Conservation (phyloP, 2,888 invertebrate genomes). For the Hofmannophila pseudospretella region DNA sequence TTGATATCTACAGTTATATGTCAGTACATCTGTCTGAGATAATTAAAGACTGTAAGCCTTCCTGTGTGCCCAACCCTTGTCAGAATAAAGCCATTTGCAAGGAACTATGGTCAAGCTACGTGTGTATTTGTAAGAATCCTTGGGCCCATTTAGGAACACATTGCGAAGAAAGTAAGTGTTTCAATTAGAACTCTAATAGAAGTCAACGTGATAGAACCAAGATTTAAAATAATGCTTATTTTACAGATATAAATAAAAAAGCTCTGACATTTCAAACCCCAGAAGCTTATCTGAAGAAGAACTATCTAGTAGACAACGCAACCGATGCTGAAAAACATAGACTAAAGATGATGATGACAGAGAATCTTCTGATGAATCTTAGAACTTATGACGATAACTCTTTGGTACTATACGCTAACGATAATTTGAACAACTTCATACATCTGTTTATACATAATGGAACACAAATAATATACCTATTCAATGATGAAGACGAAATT, state of each 20-base stretch:
- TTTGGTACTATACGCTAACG: conserved; percentile 92
- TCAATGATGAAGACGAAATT: conserved; percentile 89
- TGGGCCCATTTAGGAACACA: conserved; percentile 95
- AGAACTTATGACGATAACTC: conserved; percentile 91
- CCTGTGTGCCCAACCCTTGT: conserved; percentile 96
- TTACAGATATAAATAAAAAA: conserved; percentile 92
- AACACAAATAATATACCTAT: conserved; percentile 88
- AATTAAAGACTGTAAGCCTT: conserved; percentile 94
- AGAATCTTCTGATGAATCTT: conserved; percentile 91
- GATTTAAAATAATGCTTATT: neutral
- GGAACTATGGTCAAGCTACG: conserved; percentile 94
- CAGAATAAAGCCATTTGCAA: conserved; percentile 94
- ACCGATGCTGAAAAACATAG: conserved; percentile 80
- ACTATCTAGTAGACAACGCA: conserved; percentile 83
- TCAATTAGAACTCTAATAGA: neutral
- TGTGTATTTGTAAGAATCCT: conserved; percentile 93
- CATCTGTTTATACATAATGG: conserved; percentile 90
- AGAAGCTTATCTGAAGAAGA: conserved; percentile 88
- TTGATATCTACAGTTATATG: conserved; percentile 95
- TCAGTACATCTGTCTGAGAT: conserved; percentile 94
- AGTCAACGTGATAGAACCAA: neutral
- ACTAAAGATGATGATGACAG: conserved; percentile 85
- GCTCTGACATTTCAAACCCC: conserved; percentile 91
- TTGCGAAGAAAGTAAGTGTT: conserved; percentile 93
- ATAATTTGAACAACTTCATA: conserved; percentile 95